Evolutionary conservation across 2,797 vertebrate species (phyloP), one percentile per base, ranked within the genome.

Genomic region (Staurois parvus): DNA sequence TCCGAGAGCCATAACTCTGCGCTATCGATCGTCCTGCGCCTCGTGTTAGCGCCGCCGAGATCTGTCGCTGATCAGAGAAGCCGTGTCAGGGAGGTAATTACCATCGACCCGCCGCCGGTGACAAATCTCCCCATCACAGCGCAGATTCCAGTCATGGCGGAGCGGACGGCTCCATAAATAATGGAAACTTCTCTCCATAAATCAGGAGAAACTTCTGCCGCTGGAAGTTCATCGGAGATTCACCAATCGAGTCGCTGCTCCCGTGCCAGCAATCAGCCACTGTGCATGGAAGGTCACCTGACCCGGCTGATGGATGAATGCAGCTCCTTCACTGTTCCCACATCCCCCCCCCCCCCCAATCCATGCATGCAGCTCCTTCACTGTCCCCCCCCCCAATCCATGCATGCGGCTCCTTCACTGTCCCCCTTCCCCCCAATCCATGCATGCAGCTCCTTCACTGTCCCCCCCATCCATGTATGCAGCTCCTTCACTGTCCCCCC

Each of bases 61-160:
- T 93, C 95, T 95, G 97, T 98, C 97, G 97, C 96, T 98, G 98
- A 98, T 97, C 97, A 98, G 96, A 96, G 96, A 96, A 97, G 96
- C 97, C 96, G 89, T 98, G 97, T 98, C 97, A 97, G 95, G 94
- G 94, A 95, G 96, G 96, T 98, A 98, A 98, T 98, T 98, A 98
- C 96, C 97, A 98, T 98, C 97, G 97, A 98, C 97, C 97, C 96
- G 96, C 8, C 37, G 93, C 95, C 94, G 91, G 94, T 97, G 97
- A 98, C 97, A 97, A 96, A 95, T 96, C 95, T 93, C 93, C 94
- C 92, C 91, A 91, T 91, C 94, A n/a, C n/a, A 93, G 92, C 91
- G 91, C 91, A 91, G 96, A 98, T 97, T 97, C 96, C 97, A 92
- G 89, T 92, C 94, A 93, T 93, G 91, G 92, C 91, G 88, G 88